phyloP scores from a whole-genome alignment of 2,888 invertebrate species.

The Drosophila mercatorum region DNA sequence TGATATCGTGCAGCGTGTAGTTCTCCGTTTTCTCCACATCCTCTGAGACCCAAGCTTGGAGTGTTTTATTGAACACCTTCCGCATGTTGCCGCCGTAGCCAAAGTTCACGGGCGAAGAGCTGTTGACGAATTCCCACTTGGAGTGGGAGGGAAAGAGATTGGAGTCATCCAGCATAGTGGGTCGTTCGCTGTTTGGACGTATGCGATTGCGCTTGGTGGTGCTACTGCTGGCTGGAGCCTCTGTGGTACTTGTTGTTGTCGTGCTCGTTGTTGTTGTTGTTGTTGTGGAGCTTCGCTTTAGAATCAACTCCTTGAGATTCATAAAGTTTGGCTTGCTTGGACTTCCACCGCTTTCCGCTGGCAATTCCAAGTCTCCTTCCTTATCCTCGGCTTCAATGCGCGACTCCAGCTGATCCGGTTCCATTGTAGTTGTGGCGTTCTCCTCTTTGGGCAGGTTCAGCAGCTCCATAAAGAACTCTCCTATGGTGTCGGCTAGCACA shows the following conservation, averaged over 20 bases:
- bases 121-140: constrained; percentile 87
- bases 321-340: constrained; percentile 80
- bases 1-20: constrained; percentile 79
- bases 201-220: constrained; percentile 75
- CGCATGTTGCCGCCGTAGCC: constrained; percentile 84
- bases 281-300: constrained; percentile 59
- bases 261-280: constrained; percentile 18
- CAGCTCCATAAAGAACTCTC: constrained; percentile 83
- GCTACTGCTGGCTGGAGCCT: constrained; percentile 21
- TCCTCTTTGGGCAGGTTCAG: constrained; percentile 81
- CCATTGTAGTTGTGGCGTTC: constrained; percentile 31
- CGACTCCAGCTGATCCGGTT: constrained; percentile 84
- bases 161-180: constrained; percentile 81
- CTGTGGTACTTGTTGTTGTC: constrained; percentile 41
- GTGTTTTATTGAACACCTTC: constrained; percentile 87
- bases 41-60: constrained; percentile 87
- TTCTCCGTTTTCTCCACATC: constrained; percentile 84
- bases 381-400: constrained; percentile 88
- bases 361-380: constrained; percentile 18
- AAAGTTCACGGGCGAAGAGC: constrained; percentile 74
- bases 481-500: constrained; percentile 81
- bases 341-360: neutral
- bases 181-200: constrained; percentile 64
- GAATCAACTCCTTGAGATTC: constrained; percentile 84
- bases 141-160: constrained; percentile 84